These are phyloP conservation scores for Hystrix cristata DNA, from an alignment of 2,113 vertebrate genomes.

Conservation along the genomic window DNA sequence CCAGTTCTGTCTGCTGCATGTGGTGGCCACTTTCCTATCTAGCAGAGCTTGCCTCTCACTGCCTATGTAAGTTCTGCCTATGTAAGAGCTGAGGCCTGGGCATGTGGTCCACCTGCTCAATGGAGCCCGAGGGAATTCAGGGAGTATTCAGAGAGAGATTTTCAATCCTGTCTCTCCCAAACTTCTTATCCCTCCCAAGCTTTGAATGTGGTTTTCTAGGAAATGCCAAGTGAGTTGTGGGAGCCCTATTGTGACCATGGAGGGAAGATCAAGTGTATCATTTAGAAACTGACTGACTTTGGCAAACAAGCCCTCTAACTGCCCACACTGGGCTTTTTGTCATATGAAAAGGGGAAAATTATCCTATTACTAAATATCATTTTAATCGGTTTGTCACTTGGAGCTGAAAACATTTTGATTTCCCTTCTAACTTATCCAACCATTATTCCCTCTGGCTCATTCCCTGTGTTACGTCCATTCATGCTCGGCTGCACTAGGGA, in stretches of 20 bases:
- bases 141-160: background rate
- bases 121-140: background rate
- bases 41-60: background rate
- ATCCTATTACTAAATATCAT: background rate
- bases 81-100: background rate
- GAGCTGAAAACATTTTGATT: background rate
- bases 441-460: background rate
- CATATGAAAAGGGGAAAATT: background rate
- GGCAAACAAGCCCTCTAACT: background rate
- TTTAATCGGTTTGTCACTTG: background rate
- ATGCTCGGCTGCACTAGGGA: background rate
- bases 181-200: background rate
- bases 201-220: background rate
- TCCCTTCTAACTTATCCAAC: background rate
- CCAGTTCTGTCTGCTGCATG: background rate
- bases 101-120: background rate
- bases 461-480: background rate
- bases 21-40: background rate
- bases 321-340: background rate
- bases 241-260: background rate
- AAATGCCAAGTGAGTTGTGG: background rate
- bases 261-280: background rate
- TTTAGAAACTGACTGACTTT: background rate
- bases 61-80: background rate
- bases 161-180: background rate